Conservation (phyloP, 2,888 invertebrate genomes). For the Pecten maximus region DNA sequence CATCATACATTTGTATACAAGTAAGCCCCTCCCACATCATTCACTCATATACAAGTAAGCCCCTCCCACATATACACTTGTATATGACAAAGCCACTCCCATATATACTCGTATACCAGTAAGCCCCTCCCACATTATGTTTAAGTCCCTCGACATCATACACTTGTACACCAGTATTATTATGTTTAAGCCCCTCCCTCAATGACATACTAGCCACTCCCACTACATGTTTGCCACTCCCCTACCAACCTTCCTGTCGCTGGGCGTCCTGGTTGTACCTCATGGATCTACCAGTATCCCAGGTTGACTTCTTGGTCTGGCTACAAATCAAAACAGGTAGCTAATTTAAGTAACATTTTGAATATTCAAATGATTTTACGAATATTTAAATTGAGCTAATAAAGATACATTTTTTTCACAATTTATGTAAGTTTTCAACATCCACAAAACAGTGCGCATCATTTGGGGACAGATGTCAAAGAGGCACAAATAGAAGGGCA, state of each 20-base stretch:
- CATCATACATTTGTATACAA: neutral
- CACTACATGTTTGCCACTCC: neutral
- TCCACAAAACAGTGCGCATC: no score
- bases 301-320: constrained; percentile 79
- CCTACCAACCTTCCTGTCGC: constrained; percentile 80
- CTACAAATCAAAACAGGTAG: constrained; percentile 60
- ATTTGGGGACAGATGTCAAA: no score
- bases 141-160: neutral
- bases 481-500: no score
- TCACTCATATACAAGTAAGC: no score
- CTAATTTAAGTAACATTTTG: no score
- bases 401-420: no score
- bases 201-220: no score
- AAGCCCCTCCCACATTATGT: no score
- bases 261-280: constrained; percentile 83
- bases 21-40: neutral
- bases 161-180: neutral
- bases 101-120: no score
- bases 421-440: no score
- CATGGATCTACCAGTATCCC: constrained; percentile 81
- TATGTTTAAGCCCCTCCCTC: neutral
- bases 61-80: no score
- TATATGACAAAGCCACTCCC: no score
- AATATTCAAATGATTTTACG: neutral
- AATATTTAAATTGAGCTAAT: neutral